Base-by-base conservation (phyloP, 2,888 invertebrate species). In the Erebia palarica region DNA sequence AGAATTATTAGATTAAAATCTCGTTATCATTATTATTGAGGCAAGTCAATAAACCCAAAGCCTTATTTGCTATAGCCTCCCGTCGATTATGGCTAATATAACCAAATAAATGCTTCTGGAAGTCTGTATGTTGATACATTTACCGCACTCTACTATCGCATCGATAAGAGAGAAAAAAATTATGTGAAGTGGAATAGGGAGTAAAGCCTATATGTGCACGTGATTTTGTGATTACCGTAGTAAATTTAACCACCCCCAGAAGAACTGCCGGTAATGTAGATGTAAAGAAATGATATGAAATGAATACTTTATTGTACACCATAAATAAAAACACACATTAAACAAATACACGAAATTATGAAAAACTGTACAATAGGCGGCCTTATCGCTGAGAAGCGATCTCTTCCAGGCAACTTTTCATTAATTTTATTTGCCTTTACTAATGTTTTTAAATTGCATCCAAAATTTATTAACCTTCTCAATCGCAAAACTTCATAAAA, bases 1-100 rank as follows among this genome's bases (percentile, higher is more conserved):
- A 71, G 73, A 73, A 71, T 67, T 67, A 67, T 67, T 49, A 67
- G 67, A 67, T 67, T 67, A 67, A 49, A 49, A 67, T 67, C 67
- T 63, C 47, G 14, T 63, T 49, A 47, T 63, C 18, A 67, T 59
- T 58, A 67, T 59, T 65, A 65, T 57, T 67, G 8, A 18, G 61
- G 36, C 42, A 18, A 70, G 66, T 70, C 66, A 70, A 70, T 67
- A 66, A 66, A 61, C 70, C 14, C 49, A 36, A 27, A 59, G 27
- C n/a, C 58, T 59, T 59, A 49, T 49, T 66, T 57, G 36, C 11
- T 65, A 42, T 60, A 49, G 65, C 42, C 65, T 57, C 44, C 57
- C 57, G 18, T 66, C 57, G 14, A 27, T 18, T 42, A 13, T 44
- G 44, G 44, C 11, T n/a, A 60, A 10, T 44, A 42, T 42, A 42